These are phyloP conservation scores for Egretta garzetta DNA, from an alignment of 2,113 vertebrate species.

Conservation along the genomic window DNA sequence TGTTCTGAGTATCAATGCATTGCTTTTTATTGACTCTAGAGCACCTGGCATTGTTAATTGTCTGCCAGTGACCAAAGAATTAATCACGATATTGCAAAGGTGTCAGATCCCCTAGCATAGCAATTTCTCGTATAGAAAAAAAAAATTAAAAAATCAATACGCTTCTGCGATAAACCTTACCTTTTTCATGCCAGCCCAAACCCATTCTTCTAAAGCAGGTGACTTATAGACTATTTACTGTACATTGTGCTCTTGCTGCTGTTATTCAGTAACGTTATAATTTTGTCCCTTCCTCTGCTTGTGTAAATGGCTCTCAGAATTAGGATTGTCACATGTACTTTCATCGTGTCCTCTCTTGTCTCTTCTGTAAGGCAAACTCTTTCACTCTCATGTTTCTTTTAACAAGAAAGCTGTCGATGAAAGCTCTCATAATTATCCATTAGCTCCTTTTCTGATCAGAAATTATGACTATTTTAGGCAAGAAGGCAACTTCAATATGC, in stretches of 20 bases:
- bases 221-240: accelerated
- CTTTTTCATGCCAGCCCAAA: not conserved
- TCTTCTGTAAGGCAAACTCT: not conserved
- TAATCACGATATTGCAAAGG: not conserved
- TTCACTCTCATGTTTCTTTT: not conserved
- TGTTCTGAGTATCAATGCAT: not conserved
- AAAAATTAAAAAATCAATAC: not conserved
- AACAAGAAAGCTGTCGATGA: not conserved
- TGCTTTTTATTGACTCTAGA: not conserved
- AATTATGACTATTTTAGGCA: not conserved
- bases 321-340: not conserved
- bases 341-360: not conserved
- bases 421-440: not conserved
- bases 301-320: not conserved
- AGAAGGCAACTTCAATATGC: not conserved
- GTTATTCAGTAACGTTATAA: not conserved
- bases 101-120: not conserved
- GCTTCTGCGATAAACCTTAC: not conserved
- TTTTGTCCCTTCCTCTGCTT: not conserved
- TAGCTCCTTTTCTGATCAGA: not conserved
- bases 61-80: not conserved
- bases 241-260: not conserved
- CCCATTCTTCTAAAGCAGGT: not conserved
- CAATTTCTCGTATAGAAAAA: not conserved
- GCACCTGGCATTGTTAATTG: not conserved